phyloP scores from a whole-genome alignment of 2,888 invertebrate genomes.

The Panzeria rudis region DNA sequence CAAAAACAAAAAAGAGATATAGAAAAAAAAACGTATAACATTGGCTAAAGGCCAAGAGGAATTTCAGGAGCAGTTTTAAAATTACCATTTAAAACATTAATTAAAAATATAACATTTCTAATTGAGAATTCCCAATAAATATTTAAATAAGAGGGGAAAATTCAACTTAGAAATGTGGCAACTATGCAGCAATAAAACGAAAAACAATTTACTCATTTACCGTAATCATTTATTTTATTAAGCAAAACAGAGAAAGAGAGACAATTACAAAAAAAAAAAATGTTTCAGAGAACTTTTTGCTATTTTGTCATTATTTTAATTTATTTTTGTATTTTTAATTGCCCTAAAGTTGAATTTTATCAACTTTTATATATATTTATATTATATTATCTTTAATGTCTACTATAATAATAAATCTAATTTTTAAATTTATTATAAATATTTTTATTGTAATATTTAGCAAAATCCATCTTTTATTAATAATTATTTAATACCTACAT shows the following conservation, averaged over 20 bases:
- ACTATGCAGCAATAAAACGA: neutral
- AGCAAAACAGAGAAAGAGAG: conserved; percentile 40
- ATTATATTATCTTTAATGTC: conserved; percentile 52
- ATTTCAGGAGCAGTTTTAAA: neutral
- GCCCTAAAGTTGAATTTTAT: conserved; percentile 75
- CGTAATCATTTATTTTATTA: conserved; percentile 6
- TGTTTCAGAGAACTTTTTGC: conserved; percentile 33
- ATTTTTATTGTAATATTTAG: conserved; percentile 20
- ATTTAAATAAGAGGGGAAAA: neutral
- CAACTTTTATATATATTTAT: conserved; percentile 73
- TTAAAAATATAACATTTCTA: neutral
- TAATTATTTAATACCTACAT: conserved; percentile 25
- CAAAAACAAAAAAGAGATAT: conserved; percentile 22
- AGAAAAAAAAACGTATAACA: neutral
- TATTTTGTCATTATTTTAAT: conserved; percentile 44
- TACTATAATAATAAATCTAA: conserved; percentile 43
- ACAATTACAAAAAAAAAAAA: conserved; percentile 41
- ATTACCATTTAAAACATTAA: neutral
- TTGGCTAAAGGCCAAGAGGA: neutral
- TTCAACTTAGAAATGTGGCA: conserved; percentile 25
- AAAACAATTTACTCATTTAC: conserved; percentile 37
- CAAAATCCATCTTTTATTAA: conserved; percentile 37
- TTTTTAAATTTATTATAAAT: conserved; percentile 41
- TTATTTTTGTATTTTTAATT: conserved; percentile 68
- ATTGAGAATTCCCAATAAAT: neutral